Conservation (phyloP, 2,888 invertebrate genomes). For the Actias luna region DNA sequence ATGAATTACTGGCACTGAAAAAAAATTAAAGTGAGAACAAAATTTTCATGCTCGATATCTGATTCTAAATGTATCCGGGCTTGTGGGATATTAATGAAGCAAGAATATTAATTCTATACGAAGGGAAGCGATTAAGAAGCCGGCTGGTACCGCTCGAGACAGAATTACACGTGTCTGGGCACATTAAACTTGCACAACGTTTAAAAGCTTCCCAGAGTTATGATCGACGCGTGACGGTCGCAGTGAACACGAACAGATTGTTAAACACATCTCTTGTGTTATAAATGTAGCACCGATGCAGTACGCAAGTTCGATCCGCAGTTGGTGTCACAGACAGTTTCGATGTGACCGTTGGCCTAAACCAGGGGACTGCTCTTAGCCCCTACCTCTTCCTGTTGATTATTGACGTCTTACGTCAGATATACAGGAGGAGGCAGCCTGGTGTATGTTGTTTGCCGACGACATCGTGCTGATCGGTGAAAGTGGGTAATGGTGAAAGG, state of each 20-base stretch:
- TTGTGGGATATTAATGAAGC: neutral
- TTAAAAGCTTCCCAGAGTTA: slow-evolving; percentile 18
- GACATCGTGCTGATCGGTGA: too few relatives aligned
- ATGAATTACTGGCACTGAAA: too few relatives aligned
- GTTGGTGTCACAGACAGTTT: too few relatives aligned
- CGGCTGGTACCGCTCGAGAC: neutral
- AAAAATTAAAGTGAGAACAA: neutral
- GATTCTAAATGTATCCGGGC: neutral
- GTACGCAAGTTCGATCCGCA: too few relatives aligned
- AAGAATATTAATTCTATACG: slow-evolving; percentile 4
- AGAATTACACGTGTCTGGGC: slow-evolving; percentile 14
- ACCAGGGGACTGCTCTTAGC: too few relatives aligned
- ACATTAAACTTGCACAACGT: slow-evolving; percentile 18
- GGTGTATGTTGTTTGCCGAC: too few relatives aligned
- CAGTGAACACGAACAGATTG: neutral
- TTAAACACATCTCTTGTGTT: neutral
- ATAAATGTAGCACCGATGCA: too few relatives aligned
- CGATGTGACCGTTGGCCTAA: too few relatives aligned
- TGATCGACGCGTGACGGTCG: slow-evolving; percentile 9
- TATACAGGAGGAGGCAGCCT: too few relatives aligned
- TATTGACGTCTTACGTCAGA: too few relatives aligned
- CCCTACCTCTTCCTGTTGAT: too few relatives aligned
- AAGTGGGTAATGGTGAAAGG: too few relatives aligned
- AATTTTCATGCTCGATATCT: neutral
- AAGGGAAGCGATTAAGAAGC: slow-evolving; percentile 11